Evolutionary conservation across 2,888 invertebrate genomes (phyloP).

Genomic region (Amblyjoppa fuscipennis): DNA sequence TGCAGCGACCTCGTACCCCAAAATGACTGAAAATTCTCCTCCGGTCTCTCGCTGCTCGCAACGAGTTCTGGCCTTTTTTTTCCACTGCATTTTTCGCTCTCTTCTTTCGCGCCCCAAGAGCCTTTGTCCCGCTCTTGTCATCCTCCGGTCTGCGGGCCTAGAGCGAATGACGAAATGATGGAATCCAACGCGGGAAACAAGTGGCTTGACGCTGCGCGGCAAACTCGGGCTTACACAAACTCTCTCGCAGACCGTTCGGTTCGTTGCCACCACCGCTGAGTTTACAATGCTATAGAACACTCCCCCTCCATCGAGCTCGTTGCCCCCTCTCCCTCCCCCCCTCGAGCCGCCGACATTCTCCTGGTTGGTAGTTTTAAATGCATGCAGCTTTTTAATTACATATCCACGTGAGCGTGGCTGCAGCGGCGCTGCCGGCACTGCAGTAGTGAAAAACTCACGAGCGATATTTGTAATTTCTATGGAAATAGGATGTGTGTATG

Average conservation of each 20-base stretch:
- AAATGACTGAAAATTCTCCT: conserved; percentile 7
- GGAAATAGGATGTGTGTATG: conserved; percentile 72
- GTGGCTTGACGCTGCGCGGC: conserved; percentile 17
- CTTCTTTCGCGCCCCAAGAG: background rate
- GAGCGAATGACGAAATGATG: conserved; percentile 12
- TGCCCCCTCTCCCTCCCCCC: conserved; percentile 1
- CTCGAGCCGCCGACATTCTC: conserved; percentile 19
- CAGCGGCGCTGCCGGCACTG: conserved; percentile 25
- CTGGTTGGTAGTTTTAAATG: conserved; percentile 70
- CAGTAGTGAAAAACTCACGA: conserved; percentile 31
- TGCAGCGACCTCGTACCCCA: background rate
- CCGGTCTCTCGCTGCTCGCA: background rate
- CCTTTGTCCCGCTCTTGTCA: conserved; percentile 13
- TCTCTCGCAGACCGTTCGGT: conserved; percentile 9
- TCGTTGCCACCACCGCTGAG: conserved; percentile 7
- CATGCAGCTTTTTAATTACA: conserved; percentile 77
- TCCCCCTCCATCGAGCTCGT: conserved; percentile 31
- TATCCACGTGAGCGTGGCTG: conserved; percentile 57
- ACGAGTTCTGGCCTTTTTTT: background rate
- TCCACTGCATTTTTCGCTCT: background rate
- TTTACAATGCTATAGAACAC: conserved; percentile 41
- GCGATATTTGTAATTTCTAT: conserved; percentile 79
- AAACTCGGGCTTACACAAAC: conserved; percentile 12
- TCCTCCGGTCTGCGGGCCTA: conserved; percentile 9
- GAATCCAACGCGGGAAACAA: background rate